Conservation (phyloP, 2,113 vertebrate species). For the Ivindomyrus marchei region DNA sequence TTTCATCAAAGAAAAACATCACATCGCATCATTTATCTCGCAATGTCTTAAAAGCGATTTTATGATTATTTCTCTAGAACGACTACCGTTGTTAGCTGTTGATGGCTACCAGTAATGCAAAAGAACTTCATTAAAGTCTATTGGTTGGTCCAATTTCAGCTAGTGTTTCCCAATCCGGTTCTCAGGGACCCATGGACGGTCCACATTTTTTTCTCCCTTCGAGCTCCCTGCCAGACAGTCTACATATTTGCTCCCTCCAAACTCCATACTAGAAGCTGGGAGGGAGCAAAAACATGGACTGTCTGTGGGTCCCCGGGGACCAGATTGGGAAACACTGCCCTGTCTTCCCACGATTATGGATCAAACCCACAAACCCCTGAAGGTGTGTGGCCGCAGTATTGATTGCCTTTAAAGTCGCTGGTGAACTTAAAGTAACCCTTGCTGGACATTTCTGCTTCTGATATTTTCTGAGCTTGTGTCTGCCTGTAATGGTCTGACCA, state of each 20-base stretch:
- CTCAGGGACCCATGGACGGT: background rate
- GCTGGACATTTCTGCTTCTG: background rate
- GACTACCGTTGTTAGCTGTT: background rate
- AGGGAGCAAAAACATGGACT: too few species aligned
- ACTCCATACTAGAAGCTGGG: background rate
- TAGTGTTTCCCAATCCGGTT: background rate
- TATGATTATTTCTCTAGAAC: background rate
- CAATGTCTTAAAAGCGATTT: background rate
- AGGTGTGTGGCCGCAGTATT: background rate
- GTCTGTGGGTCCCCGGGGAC: background rate
- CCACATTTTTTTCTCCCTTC: background rate
- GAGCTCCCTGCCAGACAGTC: too few species aligned
- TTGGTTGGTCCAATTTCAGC: background rate
- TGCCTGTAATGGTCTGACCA: background rate
- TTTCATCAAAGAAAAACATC: background rate
- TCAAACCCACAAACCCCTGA: background rate
- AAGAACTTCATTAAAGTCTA: background rate
- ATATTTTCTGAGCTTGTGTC: background rate
- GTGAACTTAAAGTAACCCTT: background rate
- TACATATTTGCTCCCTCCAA: background rate
- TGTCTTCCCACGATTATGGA: background rate
- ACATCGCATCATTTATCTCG: background rate
- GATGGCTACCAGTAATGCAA: background rate
- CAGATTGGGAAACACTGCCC: background rate
- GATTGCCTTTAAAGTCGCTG: background rate